phyloP scores from a whole-genome alignment of 2,113 vertebrate genomes.

The Zosterops borbonicus region DNA sequence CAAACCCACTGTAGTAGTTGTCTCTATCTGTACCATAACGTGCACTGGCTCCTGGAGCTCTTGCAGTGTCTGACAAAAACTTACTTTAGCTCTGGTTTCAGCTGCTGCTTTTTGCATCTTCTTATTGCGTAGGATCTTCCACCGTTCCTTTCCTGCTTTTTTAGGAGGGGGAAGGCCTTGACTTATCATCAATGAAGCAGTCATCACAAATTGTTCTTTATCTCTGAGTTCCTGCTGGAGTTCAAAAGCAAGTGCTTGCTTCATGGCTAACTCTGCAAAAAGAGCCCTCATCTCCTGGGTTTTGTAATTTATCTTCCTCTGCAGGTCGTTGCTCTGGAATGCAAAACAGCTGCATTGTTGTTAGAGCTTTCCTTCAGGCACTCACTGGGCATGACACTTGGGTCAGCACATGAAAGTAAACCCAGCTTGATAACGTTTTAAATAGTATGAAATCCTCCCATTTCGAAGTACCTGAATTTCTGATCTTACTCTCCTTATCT shows the following conservation, averaged over 20 bases:
- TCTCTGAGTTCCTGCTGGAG: constrained; percentile 85
- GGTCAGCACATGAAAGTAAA: neutral
- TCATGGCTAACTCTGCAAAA: constrained; percentile 86
- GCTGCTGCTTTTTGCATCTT: constrained; percentile 68
- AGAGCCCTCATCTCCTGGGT: constrained; percentile 82
- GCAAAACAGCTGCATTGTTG: neutral
- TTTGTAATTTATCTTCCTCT: constrained; percentile 74
- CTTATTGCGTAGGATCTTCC: constrained; percentile 75
- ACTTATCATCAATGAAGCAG: constrained; percentile 75
- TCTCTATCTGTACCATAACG: neutral
- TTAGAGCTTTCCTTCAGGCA: neutral
- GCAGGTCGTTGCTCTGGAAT: constrained; percentile 79
- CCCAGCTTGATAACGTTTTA: neutral
- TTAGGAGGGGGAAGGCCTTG: constrained; percentile 81
- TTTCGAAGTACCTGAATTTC: no score
- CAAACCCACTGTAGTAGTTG: neutral
- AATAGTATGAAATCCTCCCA: neutral
- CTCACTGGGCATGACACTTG: neutral
- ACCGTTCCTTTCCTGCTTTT: constrained; percentile 79
- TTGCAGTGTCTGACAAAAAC: neutral
- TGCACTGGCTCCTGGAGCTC: neutral
- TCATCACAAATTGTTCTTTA: constrained; percentile 81
- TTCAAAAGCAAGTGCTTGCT: constrained; percentile 77
- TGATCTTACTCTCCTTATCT: no score
- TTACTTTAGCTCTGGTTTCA: constrained; percentile 78